Percentiles rank a stretch among this genome's conserved stretches.
These are phyloP conservation scores for Frieseomelitta varia DNA, from an alignment of 1,140 invertebrate genomes.

Conservation along the genomic window DNA sequence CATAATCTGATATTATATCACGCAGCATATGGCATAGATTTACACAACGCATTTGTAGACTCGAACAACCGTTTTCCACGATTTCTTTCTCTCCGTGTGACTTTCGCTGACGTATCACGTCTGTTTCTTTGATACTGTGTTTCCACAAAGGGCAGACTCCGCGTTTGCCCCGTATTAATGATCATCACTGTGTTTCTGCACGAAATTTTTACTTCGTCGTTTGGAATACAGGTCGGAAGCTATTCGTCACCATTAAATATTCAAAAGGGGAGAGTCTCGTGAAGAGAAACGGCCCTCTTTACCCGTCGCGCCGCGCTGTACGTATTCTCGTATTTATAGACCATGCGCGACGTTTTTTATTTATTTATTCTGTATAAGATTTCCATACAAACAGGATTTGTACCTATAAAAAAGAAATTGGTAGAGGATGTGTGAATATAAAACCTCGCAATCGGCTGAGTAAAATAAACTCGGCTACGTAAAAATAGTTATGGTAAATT, in stretches of 20 bases:
- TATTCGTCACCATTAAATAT: constrained; percentile 56
- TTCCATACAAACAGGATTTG: constrained; percentile 56
- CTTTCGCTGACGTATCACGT: background rate
- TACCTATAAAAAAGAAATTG: background rate
- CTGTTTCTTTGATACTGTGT: background rate
- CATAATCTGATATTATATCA: background rate
- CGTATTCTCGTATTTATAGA: constrained; percentile 53
- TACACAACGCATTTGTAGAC: constrained; percentile 2
- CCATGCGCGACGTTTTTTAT: constrained; percentile 40
- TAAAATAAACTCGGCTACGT: background rate
- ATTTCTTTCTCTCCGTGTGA: background rate
- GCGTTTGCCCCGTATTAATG: background rate
- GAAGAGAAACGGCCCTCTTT: constrained; percentile 39
- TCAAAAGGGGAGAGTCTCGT: constrained; percentile 39
- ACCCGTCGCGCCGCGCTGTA: background rate
- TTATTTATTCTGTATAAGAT: constrained; percentile 57
- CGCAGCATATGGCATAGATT: constrained; percentile 9
- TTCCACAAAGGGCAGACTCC: background rate
- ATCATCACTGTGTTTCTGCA: background rate
- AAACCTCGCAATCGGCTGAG: background rate
- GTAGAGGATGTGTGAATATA: background rate
- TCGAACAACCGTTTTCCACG: background rate
- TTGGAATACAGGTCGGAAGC: constrained; percentile 44
- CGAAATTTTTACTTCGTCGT: constrained; percentile 43
- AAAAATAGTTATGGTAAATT: background rate